Conservation (phyloP, 2,113 vertebrate species). For the Callopanchax toddi region DNA sequence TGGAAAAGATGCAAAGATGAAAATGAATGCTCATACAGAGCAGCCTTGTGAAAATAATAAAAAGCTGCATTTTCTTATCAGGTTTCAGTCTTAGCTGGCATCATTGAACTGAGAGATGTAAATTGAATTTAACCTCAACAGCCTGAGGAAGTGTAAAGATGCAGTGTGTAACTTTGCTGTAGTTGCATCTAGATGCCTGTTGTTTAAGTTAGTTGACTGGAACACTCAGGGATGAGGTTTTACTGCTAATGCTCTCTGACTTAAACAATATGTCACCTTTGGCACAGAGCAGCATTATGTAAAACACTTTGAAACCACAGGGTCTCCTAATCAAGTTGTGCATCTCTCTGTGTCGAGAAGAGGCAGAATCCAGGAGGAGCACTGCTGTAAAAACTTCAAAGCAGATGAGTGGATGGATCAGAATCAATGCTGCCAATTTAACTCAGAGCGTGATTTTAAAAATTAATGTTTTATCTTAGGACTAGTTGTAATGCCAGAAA, state of each 20-base stretch:
- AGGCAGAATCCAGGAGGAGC: slow-evolving; percentile 25
- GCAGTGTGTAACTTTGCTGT: background rate
- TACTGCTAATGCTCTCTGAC: slow-evolving; percentile 35
- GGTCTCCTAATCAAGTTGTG: slow-evolving; percentile 40
- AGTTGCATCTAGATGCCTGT: slow-evolving; percentile 9
- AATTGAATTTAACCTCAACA: slow-evolving; percentile 19
- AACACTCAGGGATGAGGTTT: slow-evolving; percentile 40
- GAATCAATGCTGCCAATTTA: slow-evolving; percentile 29
- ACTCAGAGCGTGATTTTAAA: slow-evolving; percentile 24
- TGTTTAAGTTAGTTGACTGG: slow-evolving; percentile 23
- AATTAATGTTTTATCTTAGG: slow-evolving; percentile 29
- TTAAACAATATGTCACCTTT: slow-evolving; percentile 57
- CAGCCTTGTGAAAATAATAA: slow-evolving; percentile 41
- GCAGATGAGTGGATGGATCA: slow-evolving; percentile 24
- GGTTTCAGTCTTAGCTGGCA: slow-evolving; percentile 20
- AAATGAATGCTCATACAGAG: slow-evolving; percentile 21
- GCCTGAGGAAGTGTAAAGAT: slow-evolving; percentile 1
- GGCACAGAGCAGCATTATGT: slow-evolving; percentile 46
- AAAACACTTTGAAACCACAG: slow-evolving; percentile 39
- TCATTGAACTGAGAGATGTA: slow-evolving; percentile 8
- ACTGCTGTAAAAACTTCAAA: slow-evolving; percentile 44
- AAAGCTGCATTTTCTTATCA: slow-evolving; percentile 25
- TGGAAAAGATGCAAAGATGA: slow-evolving; percentile 12
- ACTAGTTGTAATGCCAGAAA: slow-evolving; percentile 35
- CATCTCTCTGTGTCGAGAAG: slow-evolving; percentile 32